phyloP scores from a whole-genome alignment of 2,797 vertebrate species.

The Chelidonichthys spinosus region DNA sequence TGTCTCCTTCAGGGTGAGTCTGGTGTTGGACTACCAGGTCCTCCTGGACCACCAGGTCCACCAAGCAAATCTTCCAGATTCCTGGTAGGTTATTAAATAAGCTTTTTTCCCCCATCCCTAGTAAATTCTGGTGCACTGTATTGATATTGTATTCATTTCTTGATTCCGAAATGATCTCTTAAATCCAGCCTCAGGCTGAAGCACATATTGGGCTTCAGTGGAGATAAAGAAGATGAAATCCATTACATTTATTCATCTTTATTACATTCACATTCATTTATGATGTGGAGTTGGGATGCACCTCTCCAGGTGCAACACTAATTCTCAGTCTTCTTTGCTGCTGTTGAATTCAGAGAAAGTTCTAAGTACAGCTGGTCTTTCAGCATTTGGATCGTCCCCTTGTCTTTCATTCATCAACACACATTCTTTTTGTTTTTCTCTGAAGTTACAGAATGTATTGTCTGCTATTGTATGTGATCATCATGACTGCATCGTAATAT shows the following conservation, averaged over 20 bases:
- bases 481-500: background rate
- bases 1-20: conserved; percentile 82
- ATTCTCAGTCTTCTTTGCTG: background rate
- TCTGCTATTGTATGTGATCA: background rate
- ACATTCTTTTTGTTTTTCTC: background rate
- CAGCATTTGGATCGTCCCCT: background rate
- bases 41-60: conserved; percentile 80
- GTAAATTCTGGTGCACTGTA: background rate
- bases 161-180: background rate
- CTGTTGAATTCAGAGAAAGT: background rate
- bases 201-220: background rate
- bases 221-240: background rate
- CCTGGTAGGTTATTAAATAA: conserved; percentile 54
- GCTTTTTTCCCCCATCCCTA: background rate
- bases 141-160: background rate
- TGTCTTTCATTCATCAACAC: background rate
- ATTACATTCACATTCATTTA: no score
- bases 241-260: no score
- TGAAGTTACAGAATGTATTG: background rate
- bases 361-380: background rate
- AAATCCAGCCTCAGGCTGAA: background rate
- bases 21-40: conserved; percentile 84
- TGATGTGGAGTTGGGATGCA: no score
- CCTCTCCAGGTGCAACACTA: background rate
- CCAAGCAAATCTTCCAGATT: conserved; percentile 54